A percentile compares a stretch with the other conserved stretches of the same genome.
Conservation (phyloP, 2,797 vertebrate genomes). For the Cossypha heuglini region DNA sequence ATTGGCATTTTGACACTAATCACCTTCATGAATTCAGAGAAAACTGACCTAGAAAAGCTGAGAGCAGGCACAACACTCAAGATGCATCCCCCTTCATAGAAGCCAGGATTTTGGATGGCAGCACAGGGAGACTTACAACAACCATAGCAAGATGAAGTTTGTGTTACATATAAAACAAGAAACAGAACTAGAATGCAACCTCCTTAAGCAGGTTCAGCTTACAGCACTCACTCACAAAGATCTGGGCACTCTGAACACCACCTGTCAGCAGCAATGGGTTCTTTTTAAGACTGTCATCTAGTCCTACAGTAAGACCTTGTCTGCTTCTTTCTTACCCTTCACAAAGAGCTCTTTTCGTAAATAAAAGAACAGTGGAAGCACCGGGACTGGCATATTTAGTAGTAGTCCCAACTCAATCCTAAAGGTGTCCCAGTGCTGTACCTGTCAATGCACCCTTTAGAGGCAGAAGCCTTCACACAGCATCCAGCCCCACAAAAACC, state of each 20-base stretch:
- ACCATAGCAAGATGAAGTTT: not conserved
- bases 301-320: not conserved
- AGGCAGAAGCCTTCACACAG: not conserved
- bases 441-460: not conserved
- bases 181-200: not conserved
- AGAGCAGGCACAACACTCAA: not conserved
- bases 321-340: not conserved
- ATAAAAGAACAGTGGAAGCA: not conserved
- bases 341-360: not conserved
- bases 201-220: not conserved
- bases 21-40: not conserved
- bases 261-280: not conserved
- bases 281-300: not conserved
- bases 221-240: not conserved
- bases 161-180: not conserved
- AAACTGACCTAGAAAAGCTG: not conserved
- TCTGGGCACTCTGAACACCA: not conserved
- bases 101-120: not conserved
- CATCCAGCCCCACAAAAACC: not conserved
- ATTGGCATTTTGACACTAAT: not conserved
- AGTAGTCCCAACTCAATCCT: not conserved
- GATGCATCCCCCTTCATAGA: not conserved
- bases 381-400: not conserved
- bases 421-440: not conserved
- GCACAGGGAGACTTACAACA: not conserved